Base-by-base conservation (phyloP, 2,797 vertebrate genomes). In the Syngnathus acus region DNA sequence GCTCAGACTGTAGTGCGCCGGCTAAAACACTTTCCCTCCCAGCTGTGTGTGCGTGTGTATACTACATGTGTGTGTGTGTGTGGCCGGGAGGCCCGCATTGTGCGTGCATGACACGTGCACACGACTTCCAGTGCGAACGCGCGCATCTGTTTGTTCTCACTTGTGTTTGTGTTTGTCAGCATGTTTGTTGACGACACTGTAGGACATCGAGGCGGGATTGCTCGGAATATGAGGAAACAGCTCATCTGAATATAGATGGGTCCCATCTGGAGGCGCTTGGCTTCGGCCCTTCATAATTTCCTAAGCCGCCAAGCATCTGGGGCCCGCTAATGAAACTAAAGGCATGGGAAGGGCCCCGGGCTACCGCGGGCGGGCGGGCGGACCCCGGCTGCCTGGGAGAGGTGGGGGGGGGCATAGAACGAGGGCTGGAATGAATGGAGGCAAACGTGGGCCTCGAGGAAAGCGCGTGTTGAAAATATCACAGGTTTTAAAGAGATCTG, bases 191-290 rank as follows among this genome's bases (percentile, higher is more conserved):
- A 86, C 76, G 77, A 83, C 87, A 77, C 79, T 86, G 81, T 89
- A 88, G 86, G 88, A 90, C 87, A 91, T 87, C 83, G 77, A 76
- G 73, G 77, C 77, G 84, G 87, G 87, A 90, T 90, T 87, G 89
- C 85, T 89, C 87, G 75, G 89, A 89, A 86, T 90, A 86, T 89
- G 86, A 88, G 88, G 88, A 90, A 90, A 84, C 87, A 71, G 87
- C 88, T 90, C 88, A 92, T 92, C 90, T 92, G 90, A 92, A 92
- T 92, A 90, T 92, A 91, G 90, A 91, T 91, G 81, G 87, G 83
- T 88, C 91, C 90, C 91, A 92, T 92, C 91, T 92, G 91, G 88
- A 88, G 89, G 83, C 73, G 74, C 69, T 83, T 90, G 90, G 90
- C 91, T 91, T 84, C 68, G 84, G 82, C 88, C 82, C 83, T 88